phyloP scores from a whole-genome alignment of 2,113 vertebrate genomes.

The Rhinolophus ferrumequinum region DNA sequence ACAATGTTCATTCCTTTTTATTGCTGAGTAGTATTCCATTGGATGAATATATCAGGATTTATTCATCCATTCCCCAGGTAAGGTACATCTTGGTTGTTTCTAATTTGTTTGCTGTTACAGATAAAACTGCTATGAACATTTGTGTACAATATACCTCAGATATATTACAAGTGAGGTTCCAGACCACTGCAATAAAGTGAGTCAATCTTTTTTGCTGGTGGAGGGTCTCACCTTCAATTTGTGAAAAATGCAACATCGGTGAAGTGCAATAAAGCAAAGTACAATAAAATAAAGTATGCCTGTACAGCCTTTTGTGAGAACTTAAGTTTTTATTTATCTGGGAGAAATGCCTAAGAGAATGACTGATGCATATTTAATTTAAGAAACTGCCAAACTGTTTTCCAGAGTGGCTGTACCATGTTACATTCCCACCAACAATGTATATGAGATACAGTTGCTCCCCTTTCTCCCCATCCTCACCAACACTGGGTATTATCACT shows the following conservation, averaged over 20 bases:
- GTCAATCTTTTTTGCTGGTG: not conserved
- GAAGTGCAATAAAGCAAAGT: not conserved
- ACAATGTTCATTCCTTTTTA: not conserved
- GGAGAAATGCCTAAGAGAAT: not conserved
- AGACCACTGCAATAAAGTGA: not conserved
- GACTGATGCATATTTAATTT: not conserved
- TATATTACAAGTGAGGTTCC: not conserved
- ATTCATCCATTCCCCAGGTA: not conserved
- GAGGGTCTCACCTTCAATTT: not conserved
- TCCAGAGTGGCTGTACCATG: not conserved
- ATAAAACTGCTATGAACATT: not conserved
- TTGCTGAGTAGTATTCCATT: not conserved
- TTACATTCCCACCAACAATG: not conserved
- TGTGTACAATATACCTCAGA: not conserved
- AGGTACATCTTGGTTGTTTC: not conserved
- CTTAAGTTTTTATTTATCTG: slow-evolving; percentile 22
- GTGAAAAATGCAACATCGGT: not conserved
- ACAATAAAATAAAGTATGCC: not conserved
- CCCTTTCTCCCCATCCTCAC: not conserved
- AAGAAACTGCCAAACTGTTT: slow-evolving; percentile 8
- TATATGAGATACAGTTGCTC: not conserved
- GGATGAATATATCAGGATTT: not conserved
- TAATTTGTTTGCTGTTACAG: not conserved
- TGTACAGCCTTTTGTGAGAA: not conserved
- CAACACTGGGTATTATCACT: not conserved